Evolutionary conservation across 2,797 vertebrate genomes (phyloP).

Genomic region (Hylomyscus alleni): DNA sequence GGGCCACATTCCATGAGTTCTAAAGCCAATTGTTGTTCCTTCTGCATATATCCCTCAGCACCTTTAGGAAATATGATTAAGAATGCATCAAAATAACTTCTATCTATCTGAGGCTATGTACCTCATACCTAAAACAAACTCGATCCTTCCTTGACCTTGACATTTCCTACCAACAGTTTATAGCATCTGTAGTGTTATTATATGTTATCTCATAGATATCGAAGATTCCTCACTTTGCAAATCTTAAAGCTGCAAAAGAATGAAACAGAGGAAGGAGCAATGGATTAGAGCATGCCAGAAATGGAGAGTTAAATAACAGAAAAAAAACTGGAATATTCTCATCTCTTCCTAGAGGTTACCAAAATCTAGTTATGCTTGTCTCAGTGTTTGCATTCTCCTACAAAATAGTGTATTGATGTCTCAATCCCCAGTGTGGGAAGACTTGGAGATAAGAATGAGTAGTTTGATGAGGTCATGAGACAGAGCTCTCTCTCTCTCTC

Average conservation of each 20-base stretch:
- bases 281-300: background rate
- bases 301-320: background rate
- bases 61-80: background rate
- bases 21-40: too few relatives aligned
- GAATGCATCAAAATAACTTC: slow-evolving; percentile 28
- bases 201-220: background rate
- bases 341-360: background rate
- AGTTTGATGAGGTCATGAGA: background rate
- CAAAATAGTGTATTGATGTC: background rate
- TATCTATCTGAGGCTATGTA: background rate
- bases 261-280: background rate
- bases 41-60: too few relatives aligned
- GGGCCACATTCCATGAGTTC: too few relatives aligned
- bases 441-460: background rate
- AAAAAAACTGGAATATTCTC: background rate
- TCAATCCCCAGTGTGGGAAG: background rate
- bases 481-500: background rate
- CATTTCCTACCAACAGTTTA: background rate
- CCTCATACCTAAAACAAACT: background rate
- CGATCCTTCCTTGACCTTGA: background rate
- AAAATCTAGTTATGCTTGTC: background rate
- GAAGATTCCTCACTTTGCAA: background rate
- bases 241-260: background rate
- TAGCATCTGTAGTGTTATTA: background rate
- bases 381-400: background rate